Evolutionary conservation across 1,140 invertebrate species (phyloP).

Genomic region (Drosophila lacteicornis): DNA sequence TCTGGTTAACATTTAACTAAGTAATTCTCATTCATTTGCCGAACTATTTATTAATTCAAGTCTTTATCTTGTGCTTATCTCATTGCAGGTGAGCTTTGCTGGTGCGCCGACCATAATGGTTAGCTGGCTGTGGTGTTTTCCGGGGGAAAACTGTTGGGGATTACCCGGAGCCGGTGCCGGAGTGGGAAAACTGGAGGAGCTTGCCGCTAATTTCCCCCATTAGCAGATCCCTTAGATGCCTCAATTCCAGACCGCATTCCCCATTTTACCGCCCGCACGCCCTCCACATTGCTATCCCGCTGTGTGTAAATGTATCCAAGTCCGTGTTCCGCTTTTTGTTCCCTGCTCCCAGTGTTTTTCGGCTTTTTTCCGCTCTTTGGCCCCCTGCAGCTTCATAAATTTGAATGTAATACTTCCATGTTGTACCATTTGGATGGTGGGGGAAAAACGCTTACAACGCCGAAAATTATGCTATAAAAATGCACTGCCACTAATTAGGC

Average conservation of each 20-base stretch:
- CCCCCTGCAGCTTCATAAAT: conserved; percentile 69
- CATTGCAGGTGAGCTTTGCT: conserved; percentile 38
- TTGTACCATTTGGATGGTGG: conserved; percentile 71
- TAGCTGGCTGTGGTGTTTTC: conserved; percentile 10
- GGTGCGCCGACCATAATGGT: conserved; percentile 11
- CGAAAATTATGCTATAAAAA: conserved; percentile 82
- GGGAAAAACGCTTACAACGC: conserved; percentile 71
- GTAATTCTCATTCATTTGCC: conserved; percentile 39
- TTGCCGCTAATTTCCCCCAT: conserved; percentile 58
- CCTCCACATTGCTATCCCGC: conserved; percentile 6
- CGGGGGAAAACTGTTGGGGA: not conserved
- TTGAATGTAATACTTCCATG: conserved; percentile 78
- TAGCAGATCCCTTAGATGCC: conserved; percentile 41
- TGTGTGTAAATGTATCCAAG: conserved; percentile 41
- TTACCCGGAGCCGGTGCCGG: not conserved
- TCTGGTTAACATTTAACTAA: conserved; percentile 38
- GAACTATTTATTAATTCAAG: conserved; percentile 51
- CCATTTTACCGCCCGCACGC: not conserved
- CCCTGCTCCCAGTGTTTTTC: conserved; percentile 15
- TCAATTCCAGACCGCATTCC: conserved; percentile 38
- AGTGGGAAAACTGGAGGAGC: not conserved
- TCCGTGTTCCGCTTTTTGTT: conserved; percentile 14
- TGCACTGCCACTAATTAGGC: conserved; percentile 80
- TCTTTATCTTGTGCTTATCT: conserved; percentile 46
- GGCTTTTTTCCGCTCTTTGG: conserved; percentile 13